A percentile compares a stretch with the other conserved stretches of the same genome.
Evolutionary conservation across 2,113 vertebrate genomes (phyloP).

Genomic region (Clarias magur): DNA sequence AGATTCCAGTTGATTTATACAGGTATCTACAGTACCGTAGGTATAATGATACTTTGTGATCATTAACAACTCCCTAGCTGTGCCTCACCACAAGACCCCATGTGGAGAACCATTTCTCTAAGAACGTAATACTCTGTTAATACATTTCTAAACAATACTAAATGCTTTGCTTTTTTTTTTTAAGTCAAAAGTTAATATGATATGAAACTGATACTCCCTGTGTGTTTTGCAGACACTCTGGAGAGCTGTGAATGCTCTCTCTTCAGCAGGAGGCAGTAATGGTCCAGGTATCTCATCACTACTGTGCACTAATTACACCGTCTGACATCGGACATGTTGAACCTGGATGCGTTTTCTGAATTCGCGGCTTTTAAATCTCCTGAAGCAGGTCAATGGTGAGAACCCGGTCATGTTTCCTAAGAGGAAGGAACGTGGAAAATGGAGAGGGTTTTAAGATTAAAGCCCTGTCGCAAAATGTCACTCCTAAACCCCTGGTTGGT

Average conservation of each 20-base stretch:
- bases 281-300: slow-evolving; percentile 45
- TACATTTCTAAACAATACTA: too few relatives aligned
- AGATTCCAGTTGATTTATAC: not conserved
- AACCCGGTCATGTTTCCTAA: not conserved
- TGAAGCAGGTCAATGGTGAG: not conserved
- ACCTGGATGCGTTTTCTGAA: not conserved
- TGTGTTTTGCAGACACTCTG: not conserved
- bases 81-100: not conserved
- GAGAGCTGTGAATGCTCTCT: slow-evolving; percentile 13
- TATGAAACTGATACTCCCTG: not conserved
- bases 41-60: not conserved
- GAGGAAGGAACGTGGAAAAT: not conserved
- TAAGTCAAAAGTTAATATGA: not conserved
- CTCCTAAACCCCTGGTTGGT: slow-evolving; percentile 73
- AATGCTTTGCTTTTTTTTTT: not conserved
- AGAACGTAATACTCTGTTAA: not conserved
- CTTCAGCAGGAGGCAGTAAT: slow-evolving; percentile 57
- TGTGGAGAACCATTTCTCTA: not conserved
- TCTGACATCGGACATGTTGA: not conserved
- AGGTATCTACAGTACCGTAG: too few relatives aligned
- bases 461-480: slow-evolving; percentile 76
- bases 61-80: not conserved
- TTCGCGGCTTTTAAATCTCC: not conserved
- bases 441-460: slow-evolving; percentile 58
- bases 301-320: slow-evolving; percentile 24